Evolutionary conservation across 2,113 vertebrate species (phyloP).

Genomic region (Chascanopsetta lugubris): DNA sequence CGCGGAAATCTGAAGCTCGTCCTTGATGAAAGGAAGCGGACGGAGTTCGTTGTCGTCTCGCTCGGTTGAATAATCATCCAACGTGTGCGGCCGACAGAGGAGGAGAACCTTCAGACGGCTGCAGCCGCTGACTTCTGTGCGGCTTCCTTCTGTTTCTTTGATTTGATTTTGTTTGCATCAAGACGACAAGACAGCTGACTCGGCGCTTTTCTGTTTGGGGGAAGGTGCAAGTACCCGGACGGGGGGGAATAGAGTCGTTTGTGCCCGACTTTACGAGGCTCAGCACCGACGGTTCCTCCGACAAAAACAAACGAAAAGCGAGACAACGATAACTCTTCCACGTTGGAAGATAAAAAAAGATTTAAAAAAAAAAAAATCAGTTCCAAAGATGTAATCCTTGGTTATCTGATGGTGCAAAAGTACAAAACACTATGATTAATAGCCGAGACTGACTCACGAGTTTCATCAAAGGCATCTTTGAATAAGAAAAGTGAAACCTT

Average conservation of each 20-base stretch:
- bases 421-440: too few relatives aligned
- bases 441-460: too few relatives aligned
- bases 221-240: conserved; percentile 9
- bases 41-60: conserved; percentile 15
- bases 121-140: conserved; percentile 19
- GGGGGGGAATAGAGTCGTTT: conserved; percentile 5
- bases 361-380: too few relatives aligned
- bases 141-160: too few relatives aligned
- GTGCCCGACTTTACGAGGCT: conserved; percentile 17
- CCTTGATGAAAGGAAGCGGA: conserved; percentile 35
- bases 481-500: too few relatives aligned
- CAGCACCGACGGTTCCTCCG: background rate
- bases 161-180: too few relatives aligned
- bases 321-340: too few relatives aligned
- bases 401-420: too few relatives aligned
- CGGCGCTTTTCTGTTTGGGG: conserved; percentile 25
- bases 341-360: too few relatives aligned
- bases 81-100: background rate
- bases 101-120: conserved; percentile 38
- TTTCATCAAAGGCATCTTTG: too few relatives aligned
- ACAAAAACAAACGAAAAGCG: too few relatives aligned
- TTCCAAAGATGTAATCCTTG: too few relatives aligned
- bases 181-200: conserved; percentile 40
- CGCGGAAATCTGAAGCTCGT: conserved; percentile 21
- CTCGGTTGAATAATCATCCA: conserved; percentile 51